Evolutionary conservation across 1,140 invertebrate genomes (phyloP), one percentile per base, ranked within the genome.

Genomic region (Drosophila lacertosa): DNA sequence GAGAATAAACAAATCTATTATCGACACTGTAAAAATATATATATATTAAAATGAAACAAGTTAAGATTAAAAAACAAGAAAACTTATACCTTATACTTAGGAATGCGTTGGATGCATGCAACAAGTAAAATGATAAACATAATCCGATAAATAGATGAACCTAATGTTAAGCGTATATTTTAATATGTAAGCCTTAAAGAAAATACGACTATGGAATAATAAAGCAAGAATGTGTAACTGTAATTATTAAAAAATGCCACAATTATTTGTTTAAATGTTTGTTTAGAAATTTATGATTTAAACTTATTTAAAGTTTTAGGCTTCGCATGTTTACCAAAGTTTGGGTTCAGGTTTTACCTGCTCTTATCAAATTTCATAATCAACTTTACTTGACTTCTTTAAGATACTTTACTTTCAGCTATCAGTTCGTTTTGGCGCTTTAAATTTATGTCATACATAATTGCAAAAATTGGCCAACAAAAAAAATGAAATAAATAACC

Each of bases 101-200:
- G 57, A 69, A 45, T 51, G 59, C 59, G 44, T 68, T 71, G 44
- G 64, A 73, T 37, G 50, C 45, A 68, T 70, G 67, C 66, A 67
- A 63, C 39, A 58, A 69, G 48, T 55, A 70, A 70, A 72, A 60
- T 55, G 64, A 66, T 59, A 84, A 84, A 69, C 54, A 71, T 76
- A 81, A 77, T 86, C 81, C 51, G 70, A 84, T 74, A 86, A 77
- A 84, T 84, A 75, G 84, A 84, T 74, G 77, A 81, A 74, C 63
- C 40, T 86, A 82, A 67, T 64, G 50, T 67, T 88, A 88, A 88
- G 82, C 82, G 58, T 88, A 88, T 88, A 88, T 88, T 88, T 88
- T 88, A 88, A 88, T 88, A 88, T 88, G 77, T 88, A 88, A 88
- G 82, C 82, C 77, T 88, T 88, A 88, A 88, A 89, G 75, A 82